Evolutionary conservation across 2,888 invertebrate genomes (phyloP), one percentile per base, ranked within the genome.

Genomic region (Andrena flavipes): DNA sequence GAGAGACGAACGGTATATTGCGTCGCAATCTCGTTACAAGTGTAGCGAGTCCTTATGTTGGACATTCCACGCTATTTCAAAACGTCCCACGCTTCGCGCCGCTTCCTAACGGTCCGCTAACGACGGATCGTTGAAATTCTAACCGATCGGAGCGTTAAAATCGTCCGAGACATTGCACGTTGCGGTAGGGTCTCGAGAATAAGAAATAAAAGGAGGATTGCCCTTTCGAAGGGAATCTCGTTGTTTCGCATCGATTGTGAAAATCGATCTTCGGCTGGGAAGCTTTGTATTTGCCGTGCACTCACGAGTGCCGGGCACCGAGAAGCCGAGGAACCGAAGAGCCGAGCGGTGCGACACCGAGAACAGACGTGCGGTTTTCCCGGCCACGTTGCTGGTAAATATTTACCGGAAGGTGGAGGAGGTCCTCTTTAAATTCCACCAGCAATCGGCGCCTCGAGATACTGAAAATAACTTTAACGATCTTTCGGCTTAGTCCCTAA

Each of bases 331-430:
- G 72, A 70, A 56, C 68, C 23, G 42, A 42, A 1, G 76, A 64
- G 71, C 54, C 20, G 69, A 64, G 71, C 29, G 72, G 49, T 75
- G 76, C 71, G 80, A 82, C 82, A 81, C 76, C 78, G 79, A 73
- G 80, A 75, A 82, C 70, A 78, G 79, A 68, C 76, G 74, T 70
- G 82, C 85, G 80, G 85, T 88, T 88, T 87, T 87, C 73, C 88
- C 89, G 88, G 91, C 84, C 81, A 76, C 87, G 84, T 76, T 85
- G 82, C 88, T 78, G 80, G 82, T 83, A 90, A 90, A 90, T 89
- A 90, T 90, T 90, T 89, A 86, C 86, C 62, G 78, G 82, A 87
- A 88, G 80, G 78, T 80, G 80, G 69, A 77, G 80, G 71, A 80
- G 85, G 81, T 74, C 87, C 84, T 82, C 84, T 83, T 83, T 78